phyloP scores from a whole-genome alignment of 2,888 invertebrate species.

The Lomographa bimaculata region DNA sequence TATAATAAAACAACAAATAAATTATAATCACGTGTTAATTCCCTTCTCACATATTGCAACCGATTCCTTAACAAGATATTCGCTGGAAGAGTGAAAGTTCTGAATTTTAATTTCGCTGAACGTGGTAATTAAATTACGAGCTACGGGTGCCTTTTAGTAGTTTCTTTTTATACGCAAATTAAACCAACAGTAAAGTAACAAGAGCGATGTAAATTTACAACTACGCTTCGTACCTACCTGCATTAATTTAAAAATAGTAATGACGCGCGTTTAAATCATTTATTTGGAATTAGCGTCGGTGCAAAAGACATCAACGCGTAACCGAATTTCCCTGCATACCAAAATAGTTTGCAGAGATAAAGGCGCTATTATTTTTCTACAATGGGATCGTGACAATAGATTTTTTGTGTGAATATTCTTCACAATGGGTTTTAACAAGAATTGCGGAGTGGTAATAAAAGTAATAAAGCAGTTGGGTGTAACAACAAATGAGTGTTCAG shows the following conservation, averaged over 20 bases:
- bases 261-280: conserved; percentile 35
- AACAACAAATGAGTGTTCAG: conserved; percentile 47
- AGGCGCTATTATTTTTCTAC: too few species aligned
- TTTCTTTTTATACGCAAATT: conserved; percentile 4
- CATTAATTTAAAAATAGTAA: conserved; percentile 13
- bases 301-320: conserved; percentile 32
- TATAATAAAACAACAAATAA: conserved; percentile 34
- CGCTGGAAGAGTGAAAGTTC: conserved; percentile 3
- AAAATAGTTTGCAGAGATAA: conserved; percentile 13
- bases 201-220: background rate
- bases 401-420: conserved; percentile 27
- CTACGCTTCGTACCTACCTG: conserved; percentile 14
- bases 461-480: conserved; percentile 49
- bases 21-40: too few species aligned
- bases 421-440: conserved; percentile 37
- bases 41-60: conserved; percentile 8
- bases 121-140: conserved; percentile 4
- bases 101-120: background rate
- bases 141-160: conserved; percentile 12
- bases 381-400: conserved; percentile 24
- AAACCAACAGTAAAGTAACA: background rate
- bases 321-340: conserved; percentile 17
- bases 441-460: conserved; percentile 46
- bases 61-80: too few species aligned
- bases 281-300: conserved; percentile 13